Evolutionary conservation across 2,797 vertebrate genomes (phyloP).

Genomic region (Sebastes oblongus): DNA sequence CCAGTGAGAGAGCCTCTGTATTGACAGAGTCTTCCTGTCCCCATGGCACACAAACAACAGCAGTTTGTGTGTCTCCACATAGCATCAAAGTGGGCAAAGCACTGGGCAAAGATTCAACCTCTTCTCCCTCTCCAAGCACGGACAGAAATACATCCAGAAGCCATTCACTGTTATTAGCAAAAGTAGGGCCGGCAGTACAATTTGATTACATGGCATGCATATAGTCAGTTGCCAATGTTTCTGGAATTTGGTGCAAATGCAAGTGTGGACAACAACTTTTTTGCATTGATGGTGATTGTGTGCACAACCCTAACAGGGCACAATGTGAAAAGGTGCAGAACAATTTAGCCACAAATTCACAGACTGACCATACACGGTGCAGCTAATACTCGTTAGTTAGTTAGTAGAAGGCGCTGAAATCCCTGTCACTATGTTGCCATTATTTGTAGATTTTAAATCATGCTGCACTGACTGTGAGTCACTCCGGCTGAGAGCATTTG

Average conservation of each 20-base stretch:
- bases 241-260: not conserved
- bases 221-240: not conserved
- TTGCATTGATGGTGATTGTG: not conserved
- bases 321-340: not conserved
- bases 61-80: constrained; percentile 7
- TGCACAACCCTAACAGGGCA: not conserved
- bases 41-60: constrained; percentile 24
- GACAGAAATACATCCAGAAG: not conserved
- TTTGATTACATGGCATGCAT: not conserved
- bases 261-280: not conserved
- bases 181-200: not conserved
- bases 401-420: not conserved
- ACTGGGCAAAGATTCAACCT: constrained; percentile 2
- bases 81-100: not conserved
- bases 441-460: not conserved
- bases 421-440: not conserved
- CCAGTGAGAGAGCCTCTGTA: constrained; percentile 40
- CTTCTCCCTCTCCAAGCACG: not conserved
- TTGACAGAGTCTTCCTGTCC: constrained; percentile 38
- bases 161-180: not conserved
- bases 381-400: not conserved
- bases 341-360: too few relatives aligned
- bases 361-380: too few relatives aligned
- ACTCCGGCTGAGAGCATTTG: not conserved
- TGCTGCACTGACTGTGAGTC: not conserved